Evolutionary conservation across 2,888 invertebrate species (phyloP).

Genomic region (Temnothorax ravouxi): DNA sequence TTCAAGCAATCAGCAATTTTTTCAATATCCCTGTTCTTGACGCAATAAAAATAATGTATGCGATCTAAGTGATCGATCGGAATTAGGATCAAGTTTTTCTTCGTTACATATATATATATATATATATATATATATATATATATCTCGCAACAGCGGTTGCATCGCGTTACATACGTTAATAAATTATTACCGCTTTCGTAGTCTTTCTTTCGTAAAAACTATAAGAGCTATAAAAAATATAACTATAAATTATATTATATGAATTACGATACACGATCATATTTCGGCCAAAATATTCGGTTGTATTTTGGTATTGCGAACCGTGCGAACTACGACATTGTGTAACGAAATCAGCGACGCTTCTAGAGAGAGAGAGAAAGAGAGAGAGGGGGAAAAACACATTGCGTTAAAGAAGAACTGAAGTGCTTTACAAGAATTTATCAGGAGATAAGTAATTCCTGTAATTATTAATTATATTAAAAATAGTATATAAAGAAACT

Average conservation of each 20-base stretch:
- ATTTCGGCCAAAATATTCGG: background rate
- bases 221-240: background rate
- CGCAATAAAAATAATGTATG: background rate
- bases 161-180: background rate
- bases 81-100: background rate
- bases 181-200: background rate
- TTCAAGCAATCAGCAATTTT: background rate
- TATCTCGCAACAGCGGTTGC: background rate
- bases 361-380: background rate
- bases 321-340: background rate
- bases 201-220: background rate
- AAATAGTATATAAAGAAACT: background rate
- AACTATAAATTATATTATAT: background rate
- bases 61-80: background rate
- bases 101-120: background rate
- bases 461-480: background rate
- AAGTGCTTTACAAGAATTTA: background rate
- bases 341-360: background rate
- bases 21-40: background rate
- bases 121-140: too few species aligned
- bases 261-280: background rate
- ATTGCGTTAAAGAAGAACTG: background rate
- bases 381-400: background rate
- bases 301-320: background rate
- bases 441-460: background rate